Evolutionary conservation across 1,140 invertebrate genomes (phyloP).

Genomic region (Glomeris maerens): DNA sequence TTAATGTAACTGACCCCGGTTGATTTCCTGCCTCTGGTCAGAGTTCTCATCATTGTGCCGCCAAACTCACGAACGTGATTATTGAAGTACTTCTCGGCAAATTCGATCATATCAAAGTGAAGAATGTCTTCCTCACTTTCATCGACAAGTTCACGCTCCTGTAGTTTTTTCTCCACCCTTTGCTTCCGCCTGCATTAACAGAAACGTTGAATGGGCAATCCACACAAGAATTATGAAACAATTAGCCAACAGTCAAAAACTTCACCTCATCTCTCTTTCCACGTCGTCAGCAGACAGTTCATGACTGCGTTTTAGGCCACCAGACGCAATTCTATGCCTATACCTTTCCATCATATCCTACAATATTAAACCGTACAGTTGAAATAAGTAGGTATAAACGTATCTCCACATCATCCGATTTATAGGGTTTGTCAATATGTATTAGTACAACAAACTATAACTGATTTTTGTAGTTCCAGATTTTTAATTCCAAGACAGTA

Average conservation of each 20-base stretch:
- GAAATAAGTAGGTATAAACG: no score
- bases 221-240: background rate
- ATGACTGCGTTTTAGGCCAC: constrained; percentile 1
- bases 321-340: background rate
- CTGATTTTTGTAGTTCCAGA: background rate
- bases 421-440: no score
- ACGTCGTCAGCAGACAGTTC: background rate
- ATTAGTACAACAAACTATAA: background rate
- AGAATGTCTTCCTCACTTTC: constrained; percentile 33
- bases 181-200: constrained; percentile 48
- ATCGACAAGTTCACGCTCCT: constrained; percentile 49
- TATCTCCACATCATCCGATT: no score
- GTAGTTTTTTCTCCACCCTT: constrained; percentile 67
- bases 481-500: background rate
- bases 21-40: constrained; percentile 44
- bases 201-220: background rate
- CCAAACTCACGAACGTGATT: constrained; percentile 68
- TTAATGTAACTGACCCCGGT: constrained; percentile 13
- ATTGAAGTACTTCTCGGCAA: constrained; percentile 87
- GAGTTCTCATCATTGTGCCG: constrained; percentile 72
- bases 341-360: background rate
- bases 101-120: constrained; percentile 75
- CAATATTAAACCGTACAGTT: no score
- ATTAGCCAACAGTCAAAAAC: background rate
- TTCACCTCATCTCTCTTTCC: background rate